Evolutionary conservation across 2,888 invertebrate species (phyloP).

Genomic region (Amblyteles armatorius): DNA sequence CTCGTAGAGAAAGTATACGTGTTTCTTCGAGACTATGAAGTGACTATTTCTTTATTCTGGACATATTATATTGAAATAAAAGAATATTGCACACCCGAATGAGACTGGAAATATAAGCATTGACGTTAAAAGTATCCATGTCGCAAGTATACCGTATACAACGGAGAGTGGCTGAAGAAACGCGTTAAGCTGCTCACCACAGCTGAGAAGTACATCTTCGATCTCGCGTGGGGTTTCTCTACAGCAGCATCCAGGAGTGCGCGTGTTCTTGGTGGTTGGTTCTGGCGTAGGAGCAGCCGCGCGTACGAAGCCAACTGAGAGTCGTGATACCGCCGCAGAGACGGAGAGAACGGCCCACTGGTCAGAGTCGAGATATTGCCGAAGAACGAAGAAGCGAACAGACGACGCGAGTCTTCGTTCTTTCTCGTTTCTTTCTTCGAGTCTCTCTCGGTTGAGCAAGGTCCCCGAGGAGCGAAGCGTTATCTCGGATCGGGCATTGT

Average conservation of each 20-base stretch:
- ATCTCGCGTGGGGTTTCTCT: conserved; percentile 68
- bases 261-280: conserved; percentile 22
- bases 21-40: not conserved
- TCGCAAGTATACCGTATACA: not conserved
- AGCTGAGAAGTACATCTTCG: conserved; percentile 73
- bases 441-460: conserved; percentile 54
- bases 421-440: conserved; percentile 9
- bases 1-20: conserved; percentile 41
- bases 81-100: too few relatives aligned
- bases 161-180: not conserved
- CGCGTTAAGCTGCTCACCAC: conserved; percentile 41
- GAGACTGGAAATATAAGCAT: too few relatives aligned
- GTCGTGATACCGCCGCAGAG: conserved; percentile 33
- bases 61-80: too few relatives aligned
- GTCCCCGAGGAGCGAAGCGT: conserved; percentile 69
- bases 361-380: conserved; percentile 47
- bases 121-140: not conserved
- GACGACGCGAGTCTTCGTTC: conserved; percentile 23
- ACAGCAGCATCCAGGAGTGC: conserved; percentile 8
- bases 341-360: conserved; percentile 6
- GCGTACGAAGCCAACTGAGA: conserved; percentile 6
- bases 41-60: not conserved
- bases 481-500: conserved; percentile 84
- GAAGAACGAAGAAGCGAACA: conserved; percentile 40
- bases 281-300: conserved; percentile 13